These are phyloP conservation scores for Dioctria rufipes DNA, from an alignment of 2,888 invertebrate species.

Conservation along the genomic window DNA sequence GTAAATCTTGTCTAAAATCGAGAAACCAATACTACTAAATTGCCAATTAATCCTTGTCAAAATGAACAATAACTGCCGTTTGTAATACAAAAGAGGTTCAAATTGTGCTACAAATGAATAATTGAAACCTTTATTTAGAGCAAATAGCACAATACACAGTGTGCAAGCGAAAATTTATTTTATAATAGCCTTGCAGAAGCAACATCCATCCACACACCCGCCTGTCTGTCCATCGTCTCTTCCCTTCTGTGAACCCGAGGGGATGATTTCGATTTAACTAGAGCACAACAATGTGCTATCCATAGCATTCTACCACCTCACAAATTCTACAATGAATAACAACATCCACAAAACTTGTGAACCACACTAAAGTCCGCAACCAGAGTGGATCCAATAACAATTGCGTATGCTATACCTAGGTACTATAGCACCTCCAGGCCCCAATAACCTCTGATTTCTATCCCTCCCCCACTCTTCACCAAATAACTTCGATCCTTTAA, in stretches of 20 bases:
- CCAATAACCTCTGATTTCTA: background rate
- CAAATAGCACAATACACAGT: background rate
- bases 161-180: background rate
- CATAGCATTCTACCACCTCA: background rate
- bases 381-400: background rate
- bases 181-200: background rate
- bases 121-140: slow-evolving; percentile 15
- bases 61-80: too few species aligned
- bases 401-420: background rate
- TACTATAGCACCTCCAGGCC: background rate
- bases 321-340: background rate
- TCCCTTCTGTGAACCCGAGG: background rate
- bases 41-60: too few species aligned
- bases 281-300: background rate
- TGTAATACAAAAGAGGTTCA: background rate
- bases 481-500: background rate
- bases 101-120: background rate
- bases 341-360: background rate
- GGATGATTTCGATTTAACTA: background rate
- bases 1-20: too few species aligned
- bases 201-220: background rate
- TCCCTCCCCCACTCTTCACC: background rate
- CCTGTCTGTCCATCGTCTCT: background rate
- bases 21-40: too few species aligned
- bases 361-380: background rate